Percentiles rank a stretch among this genome's conserved stretches.
phyloP scores from a whole-genome alignment of 2,113 vertebrate genomes.

The Gasterosteus aculeatus region DNA sequence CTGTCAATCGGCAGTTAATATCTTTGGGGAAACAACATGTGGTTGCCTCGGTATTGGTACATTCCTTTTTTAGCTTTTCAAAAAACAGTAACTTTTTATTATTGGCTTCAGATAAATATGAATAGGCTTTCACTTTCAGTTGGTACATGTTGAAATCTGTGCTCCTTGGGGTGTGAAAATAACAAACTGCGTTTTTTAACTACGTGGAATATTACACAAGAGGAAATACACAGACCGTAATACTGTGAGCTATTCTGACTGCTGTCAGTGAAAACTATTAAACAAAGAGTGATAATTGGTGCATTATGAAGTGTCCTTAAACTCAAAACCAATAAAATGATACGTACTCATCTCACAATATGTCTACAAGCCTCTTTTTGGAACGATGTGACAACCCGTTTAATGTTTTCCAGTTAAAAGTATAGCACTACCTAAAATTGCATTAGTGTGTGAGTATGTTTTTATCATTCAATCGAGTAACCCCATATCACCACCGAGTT shows the following conservation, averaged over 20 bases:
- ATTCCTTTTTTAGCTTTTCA: background rate
- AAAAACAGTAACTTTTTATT: background rate
- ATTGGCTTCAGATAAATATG: background rate
- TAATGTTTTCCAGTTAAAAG: background rate
- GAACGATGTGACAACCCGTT: background rate
- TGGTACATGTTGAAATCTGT: background rate
- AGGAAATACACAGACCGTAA: background rate
- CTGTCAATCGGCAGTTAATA: background rate
- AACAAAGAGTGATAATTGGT: background rate
- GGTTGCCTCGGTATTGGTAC: background rate
- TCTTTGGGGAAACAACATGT: background rate
- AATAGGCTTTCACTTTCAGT: background rate
- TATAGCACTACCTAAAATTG: background rate
- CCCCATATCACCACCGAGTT: slow-evolving; percentile 23
- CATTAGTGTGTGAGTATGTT: slow-evolving; percentile 5
- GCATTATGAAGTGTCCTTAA: background rate
- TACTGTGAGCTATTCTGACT: background rate
- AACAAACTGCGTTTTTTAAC: background rate
- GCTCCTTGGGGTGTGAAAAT: background rate
- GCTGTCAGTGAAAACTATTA: background rate
- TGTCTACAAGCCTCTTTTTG: background rate
- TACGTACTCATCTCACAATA: background rate
- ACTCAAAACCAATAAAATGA: background rate
- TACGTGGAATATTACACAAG: background rate
- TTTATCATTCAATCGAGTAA: slow-evolving; percentile 9